Conservation (phyloP, 2,888 invertebrate genomes). For the Xylota sylvarum region DNA sequence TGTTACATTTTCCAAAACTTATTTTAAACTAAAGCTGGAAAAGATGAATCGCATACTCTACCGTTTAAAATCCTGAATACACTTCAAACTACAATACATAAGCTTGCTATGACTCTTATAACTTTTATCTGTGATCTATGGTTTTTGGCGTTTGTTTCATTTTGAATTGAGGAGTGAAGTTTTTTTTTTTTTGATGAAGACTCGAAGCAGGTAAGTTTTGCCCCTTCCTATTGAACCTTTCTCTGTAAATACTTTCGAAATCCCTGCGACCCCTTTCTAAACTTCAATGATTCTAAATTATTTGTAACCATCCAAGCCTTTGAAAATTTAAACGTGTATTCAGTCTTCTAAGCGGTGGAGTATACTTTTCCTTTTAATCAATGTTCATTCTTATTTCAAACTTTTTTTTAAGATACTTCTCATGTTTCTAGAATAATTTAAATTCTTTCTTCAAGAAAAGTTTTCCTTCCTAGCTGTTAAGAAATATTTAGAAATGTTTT, state of each 20-base stretch:
- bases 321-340: constrained; percentile 21
- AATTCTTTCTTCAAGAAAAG: background rate
- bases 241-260: background rate
- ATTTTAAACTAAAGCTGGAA: constrained; percentile 54
- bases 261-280: no score
- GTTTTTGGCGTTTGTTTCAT: background rate
- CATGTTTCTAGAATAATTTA: constrained; percentile 18
- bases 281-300: no score
- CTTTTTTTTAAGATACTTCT: constrained; percentile 8
- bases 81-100: background rate
- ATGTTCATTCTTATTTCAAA: constrained; percentile 34
- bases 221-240: background rate
- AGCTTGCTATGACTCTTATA: background rate
- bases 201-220: constrained; percentile 33
- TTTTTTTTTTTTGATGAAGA: background rate
- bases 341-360: constrained; percentile 15
- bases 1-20: constrained; percentile 55
- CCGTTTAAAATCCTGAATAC: constrained; percentile 39
- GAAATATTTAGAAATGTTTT: constrained; percentile 32
- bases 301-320: no score
- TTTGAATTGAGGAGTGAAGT: no score
- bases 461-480: constrained; percentile 46
- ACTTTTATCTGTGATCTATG: background rate
- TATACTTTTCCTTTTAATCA: constrained; percentile 7
- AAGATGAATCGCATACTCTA: constrained; percentile 10